Conservation (phyloP, 1,140 invertebrate species). For the Rhagoletis pomonella region DNA sequence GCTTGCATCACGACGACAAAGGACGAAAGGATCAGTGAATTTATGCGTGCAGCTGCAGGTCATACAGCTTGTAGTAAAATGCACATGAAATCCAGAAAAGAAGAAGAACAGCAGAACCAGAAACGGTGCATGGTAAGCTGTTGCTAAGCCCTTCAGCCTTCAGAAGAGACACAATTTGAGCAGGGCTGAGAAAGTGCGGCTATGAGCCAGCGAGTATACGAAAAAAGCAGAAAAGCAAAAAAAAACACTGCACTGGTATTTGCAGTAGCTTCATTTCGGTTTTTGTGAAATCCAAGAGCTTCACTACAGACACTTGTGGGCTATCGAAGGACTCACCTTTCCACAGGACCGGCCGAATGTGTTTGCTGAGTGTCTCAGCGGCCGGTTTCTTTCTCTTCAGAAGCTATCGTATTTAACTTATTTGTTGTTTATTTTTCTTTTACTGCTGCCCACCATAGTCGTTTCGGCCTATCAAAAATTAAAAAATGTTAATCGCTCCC, state of each 20-base stretch:
- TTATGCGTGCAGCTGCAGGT: neutral
- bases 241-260: neutral
- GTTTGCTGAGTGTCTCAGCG: no score
- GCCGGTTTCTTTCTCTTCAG: no score
- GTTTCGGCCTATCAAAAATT: no score
- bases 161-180: neutral
- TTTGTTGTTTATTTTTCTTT: no score
- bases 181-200: neutral
- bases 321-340: neutral
- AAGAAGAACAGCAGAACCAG: neutral
- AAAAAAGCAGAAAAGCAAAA: neutral
- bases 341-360: neutral
- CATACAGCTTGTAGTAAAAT: neutral
- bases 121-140: neutral
- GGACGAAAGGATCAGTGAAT: neutral
- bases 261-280: neutral
- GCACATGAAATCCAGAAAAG: neutral
- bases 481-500: no score
- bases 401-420: no score
- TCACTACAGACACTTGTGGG: neutral
- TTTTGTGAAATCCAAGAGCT: neutral
- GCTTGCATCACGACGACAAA: constrained; percentile 8
- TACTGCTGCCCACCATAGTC: no score
- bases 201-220: neutral
- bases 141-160: neutral